Base-by-base conservation (phyloP, 2,888 invertebrate genomes). In the Epistrophella euchroma region DNA sequence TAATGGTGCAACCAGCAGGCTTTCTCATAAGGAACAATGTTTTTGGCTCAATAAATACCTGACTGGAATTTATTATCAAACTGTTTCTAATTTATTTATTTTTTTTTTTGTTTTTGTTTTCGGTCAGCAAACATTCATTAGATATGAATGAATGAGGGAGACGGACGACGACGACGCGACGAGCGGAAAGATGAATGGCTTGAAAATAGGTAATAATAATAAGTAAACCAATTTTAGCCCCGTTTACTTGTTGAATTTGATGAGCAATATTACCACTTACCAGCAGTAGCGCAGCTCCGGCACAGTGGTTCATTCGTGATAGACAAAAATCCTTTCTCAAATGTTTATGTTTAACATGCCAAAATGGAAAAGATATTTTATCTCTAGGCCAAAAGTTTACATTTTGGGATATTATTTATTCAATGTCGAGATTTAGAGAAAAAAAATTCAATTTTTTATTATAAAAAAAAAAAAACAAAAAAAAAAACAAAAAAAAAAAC, bases 91-190 rank as follows among this genome's bases (percentile, higher is more conserved):
- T 43, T 43, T 47, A 19, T 13, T 52, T 68, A 40, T 64, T 2
- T 62, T 84, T 84, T n/a, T n/a, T 52, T 68, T 47, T 64, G 2
- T 62, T 84, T 84, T n/a, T n/a, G n/a, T n/a, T 84, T 84, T 84
- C 75, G 84, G 84, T 84, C 80, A 80, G n/a, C 35, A 35, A 75
- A 66, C 56, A 25, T 45, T 71, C n/a, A 43, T 25, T 13, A 19
- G 32, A 19, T 32, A 15, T 47, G 43, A 13, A 22, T 4, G 11
- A 32, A n/a, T n/a, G 9, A 4, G 7, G 5, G 55, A 2, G 10
- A 56, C n/a, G 56, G 22, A 17, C 0, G 37, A 4, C 4, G 58
- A 58, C 5, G 19, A n/a, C 19, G 1, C 4, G 58, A 58, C 5
- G 19, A n/a, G 17, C 15, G n/a, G 10, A 32, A 28, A 15, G 43